Base-by-base conservation (phyloP, 2,797 vertebrate genomes). In the Spondyliosoma cantharus region DNA sequence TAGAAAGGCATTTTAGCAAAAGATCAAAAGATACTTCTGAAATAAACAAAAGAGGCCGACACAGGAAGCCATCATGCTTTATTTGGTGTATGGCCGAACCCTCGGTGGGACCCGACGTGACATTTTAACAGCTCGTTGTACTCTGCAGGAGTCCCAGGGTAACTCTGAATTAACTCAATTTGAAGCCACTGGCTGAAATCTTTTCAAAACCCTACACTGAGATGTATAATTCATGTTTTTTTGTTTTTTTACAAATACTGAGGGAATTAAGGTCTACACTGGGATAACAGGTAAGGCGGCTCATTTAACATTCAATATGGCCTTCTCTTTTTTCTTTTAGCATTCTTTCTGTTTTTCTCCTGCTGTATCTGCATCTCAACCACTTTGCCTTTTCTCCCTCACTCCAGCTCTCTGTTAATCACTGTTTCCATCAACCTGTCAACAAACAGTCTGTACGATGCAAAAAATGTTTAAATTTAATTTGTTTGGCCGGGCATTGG, bases 161-260 rank as follows among this genome's bases (percentile, higher is more conserved):
- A 52, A 75, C 59, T 4, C 48, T 14, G 72, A 49, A 84, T 78
- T 71, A 74, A 80, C 65, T 85, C 78, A 78, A 53, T 81, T 71
- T 67, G 15, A 45, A 49, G 61, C 52, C 66, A 57, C 0, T 15
- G 66, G 75, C 59, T 66, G 83, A 71, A 68, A 69, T 79, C 25
- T 77, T 83, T 85, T 65, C 62, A 45, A 60, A 83, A 46, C 29
- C 25, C 45, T 58, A 48, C 2, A 0, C 65, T 63, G 42, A 68
- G 64, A 80, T 77, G 56, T 80, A 64, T 83, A 71, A 86, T 85
- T 85, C 56, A 73, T 84, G 20, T 46, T 71, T 59, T 81, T 74
- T 80, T 68, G 76, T 66, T 83, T 80, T 69, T 83, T 75, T 56
- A 54, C 49, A 80, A 37, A 78, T 45, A 66, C 74, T 57, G 64